These are phyloP conservation scores for Vidua chalybeata DNA, from an alignment of 2,113 vertebrate genomes.

Conservation along the genomic window DNA sequence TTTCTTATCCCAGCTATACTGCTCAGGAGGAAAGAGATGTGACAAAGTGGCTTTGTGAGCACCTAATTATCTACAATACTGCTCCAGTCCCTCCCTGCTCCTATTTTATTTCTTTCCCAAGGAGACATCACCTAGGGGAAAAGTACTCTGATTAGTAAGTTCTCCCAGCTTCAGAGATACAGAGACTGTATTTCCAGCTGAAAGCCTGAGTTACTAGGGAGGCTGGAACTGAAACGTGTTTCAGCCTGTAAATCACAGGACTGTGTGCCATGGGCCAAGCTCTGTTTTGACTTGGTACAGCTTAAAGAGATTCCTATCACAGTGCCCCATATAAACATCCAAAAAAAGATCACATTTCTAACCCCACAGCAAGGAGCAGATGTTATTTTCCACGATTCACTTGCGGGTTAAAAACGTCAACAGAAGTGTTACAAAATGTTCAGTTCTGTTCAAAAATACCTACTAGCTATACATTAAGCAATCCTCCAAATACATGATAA, in stretches of 20 bases:
- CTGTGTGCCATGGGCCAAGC: background rate
- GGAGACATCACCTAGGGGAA: background rate
- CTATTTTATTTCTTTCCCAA: conserved; percentile 6
- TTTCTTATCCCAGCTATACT: background rate
- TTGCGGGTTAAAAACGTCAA: conserved; percentile 45
- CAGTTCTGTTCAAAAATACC: conserved; percentile 50
- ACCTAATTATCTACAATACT: background rate
- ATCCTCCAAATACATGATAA: conserved; percentile 37
- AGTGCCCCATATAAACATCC: conserved; percentile 4
- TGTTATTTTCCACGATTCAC: conserved; percentile 39
- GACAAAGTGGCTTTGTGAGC: background rate
- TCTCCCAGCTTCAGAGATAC: conserved; percentile 6
- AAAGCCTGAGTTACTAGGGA: conserved; percentile 20
- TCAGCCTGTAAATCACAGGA: conserved; percentile 49
- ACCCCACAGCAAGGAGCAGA: conserved; percentile 33
- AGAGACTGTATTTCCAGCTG: conserved; percentile 21
- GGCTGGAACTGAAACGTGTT: conserved; percentile 34
- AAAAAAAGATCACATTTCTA: conserved; percentile 33
- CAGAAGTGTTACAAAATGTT: conserved; percentile 45
- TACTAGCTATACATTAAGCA: conserved; percentile 55
- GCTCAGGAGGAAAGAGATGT: background rate
- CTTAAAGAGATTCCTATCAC: conserved; percentile 47
- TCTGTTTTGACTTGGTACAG: conserved; percentile 52
- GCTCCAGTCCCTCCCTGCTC: background rate
- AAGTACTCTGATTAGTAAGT: conserved; percentile 2